phyloP scores from a whole-genome alignment of 2,797 vertebrate genomes.

The Streptopelia turtur region DNA sequence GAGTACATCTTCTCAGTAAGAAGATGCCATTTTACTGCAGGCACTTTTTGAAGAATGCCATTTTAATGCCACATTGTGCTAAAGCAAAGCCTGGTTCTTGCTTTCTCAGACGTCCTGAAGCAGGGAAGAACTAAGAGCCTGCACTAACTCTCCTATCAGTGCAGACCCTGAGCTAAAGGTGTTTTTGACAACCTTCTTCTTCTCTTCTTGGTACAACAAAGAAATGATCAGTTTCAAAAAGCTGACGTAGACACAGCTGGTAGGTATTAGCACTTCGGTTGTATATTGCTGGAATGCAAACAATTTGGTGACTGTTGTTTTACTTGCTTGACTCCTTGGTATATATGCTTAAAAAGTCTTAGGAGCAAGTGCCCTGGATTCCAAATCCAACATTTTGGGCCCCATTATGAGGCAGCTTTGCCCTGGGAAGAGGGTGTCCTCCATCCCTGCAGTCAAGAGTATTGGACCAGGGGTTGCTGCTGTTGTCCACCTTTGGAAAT shows the following conservation, averaged over 20 bases:
- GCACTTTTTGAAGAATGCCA: neutral
- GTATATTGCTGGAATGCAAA: neutral
- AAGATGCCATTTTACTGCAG: neutral
- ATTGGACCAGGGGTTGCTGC: neutral
- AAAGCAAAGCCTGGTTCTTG: neutral
- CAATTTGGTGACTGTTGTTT: neutral
- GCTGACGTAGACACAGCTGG: neutral
- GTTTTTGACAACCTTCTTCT: neutral
- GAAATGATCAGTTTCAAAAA: neutral
- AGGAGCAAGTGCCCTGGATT: neutral
- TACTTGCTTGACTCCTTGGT: neutral
- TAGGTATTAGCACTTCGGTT: neutral
- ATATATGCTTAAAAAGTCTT: neutral
- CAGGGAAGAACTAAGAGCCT: neutral
- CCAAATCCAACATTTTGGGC: neutral
- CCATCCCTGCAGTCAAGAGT: neutral
- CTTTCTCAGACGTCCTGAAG: neutral
- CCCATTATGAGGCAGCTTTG: neutral
- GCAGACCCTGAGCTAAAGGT: neutral
- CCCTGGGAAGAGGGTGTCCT: neutral
- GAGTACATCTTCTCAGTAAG: neutral
- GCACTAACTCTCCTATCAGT: neutral
- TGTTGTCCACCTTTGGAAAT: neutral
- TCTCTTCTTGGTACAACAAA: neutral
- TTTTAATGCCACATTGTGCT: slow-evolving; percentile 7